These are phyloP conservation scores for Micromys minutus DNA, from an alignment of 2,113 vertebrate species.

Conservation along the genomic window DNA sequence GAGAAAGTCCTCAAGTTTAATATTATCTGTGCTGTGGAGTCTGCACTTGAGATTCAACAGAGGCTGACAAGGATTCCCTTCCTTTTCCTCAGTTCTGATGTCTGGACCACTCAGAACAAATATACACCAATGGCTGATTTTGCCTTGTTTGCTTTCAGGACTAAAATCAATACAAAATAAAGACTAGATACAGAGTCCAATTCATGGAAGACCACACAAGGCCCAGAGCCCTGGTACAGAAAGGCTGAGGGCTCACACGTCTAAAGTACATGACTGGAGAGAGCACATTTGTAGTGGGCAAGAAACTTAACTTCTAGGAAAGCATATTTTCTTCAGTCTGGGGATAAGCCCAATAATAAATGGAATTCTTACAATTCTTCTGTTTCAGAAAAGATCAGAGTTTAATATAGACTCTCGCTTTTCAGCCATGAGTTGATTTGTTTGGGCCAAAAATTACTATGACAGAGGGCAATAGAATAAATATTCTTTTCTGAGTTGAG, in stretches of 20 bases:
- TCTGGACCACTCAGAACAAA: not conserved
- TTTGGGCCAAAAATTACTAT: conserved; percentile 76
- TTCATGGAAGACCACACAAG: not conserved
- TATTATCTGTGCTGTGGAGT: not conserved
- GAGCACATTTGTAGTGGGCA: conserved; percentile 28
- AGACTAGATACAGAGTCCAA: not conserved
- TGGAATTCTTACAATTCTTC: conserved; percentile 74
- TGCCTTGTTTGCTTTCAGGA: not conserved
- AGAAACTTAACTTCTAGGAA: conserved; percentile 73
- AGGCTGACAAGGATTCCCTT: not conserved
- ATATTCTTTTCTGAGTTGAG: conserved; percentile 76
- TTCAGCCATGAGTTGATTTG: conserved; percentile 73
- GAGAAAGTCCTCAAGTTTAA: not conserved
- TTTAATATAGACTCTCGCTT: conserved; percentile 77
- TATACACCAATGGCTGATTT: not conserved
- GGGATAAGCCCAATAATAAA: conserved; percentile 73
- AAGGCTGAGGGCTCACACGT: not conserved
- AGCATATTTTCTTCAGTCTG: conserved; percentile 72
- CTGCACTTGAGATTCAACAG: not conserved
- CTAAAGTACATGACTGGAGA: conserved; percentile 51
- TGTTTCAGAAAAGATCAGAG: conserved; percentile 74
- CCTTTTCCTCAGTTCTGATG: not conserved
- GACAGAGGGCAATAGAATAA: conserved; percentile 73
- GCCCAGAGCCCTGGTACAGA: not conserved
- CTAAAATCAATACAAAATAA: not conserved